Evolutionary conservation across 2,113 vertebrate genomes (phyloP), one percentile per base, ranked within the genome.

Genomic region (Callipepla californica): DNA sequence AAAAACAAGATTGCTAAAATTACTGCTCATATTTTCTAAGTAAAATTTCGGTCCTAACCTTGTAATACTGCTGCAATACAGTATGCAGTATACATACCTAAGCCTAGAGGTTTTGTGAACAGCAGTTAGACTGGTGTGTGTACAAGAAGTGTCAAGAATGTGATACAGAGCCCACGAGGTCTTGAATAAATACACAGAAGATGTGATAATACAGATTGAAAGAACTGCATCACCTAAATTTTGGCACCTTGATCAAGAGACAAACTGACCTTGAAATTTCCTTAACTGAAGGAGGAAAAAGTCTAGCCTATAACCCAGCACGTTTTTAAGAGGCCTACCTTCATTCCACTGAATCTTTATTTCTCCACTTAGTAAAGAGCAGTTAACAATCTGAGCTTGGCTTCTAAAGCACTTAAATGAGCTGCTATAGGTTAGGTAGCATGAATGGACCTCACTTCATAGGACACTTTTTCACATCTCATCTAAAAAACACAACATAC

Each of bases 401-500:
- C 10, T 40, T 63, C 61, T 26, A 17, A 75, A 34, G 18, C 4
- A 22, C 0, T 0, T 30, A 67, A 25, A 5, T 21, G 11, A 59
- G 55, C 38, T 55, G 30, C 30, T 61, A 55, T 30, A 30, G 13
- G n/a, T 48, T 11, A 86, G 2, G 44, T 59, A 42, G 58, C 9
- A 13, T 34, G 13, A 53, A 80, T 18, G 9, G 1, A 3, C 26
- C 11, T 5, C 21, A 8, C 22, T 38, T 61, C 48, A 38, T 47
- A 70, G 21, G 30, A 22, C 69, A 3, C 25, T 66, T 75, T 40
- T 65, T 26, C 18, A 70, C 21, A n/a, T 48, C 30, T 36, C 11
- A 28, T 12, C 13, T 30, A 50, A 32, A 44, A 65, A 38, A 36
- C 16, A 63, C 13, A 53, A 22, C 3, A 40, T 36, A 30, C 4